Conservation (phyloP, 2,113 vertebrate genomes). For the Podilymbus podiceps region DNA sequence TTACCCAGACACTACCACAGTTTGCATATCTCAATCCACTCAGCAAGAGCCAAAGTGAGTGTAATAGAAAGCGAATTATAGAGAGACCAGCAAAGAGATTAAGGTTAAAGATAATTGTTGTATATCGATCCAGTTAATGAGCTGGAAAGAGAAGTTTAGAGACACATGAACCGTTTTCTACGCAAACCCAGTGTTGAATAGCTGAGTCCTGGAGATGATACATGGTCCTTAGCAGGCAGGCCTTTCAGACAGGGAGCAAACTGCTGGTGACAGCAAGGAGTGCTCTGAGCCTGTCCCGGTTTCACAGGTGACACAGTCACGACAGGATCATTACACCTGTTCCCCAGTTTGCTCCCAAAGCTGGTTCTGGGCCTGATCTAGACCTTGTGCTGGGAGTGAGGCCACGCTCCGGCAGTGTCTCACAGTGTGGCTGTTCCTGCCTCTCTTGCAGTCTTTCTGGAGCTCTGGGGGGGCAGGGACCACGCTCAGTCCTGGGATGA, state of each 20-base stretch:
- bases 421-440: background rate
- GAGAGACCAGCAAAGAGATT: background rate
- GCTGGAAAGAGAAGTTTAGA: slow-evolving; percentile 46
- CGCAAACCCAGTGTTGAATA: background rate
- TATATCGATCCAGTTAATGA: slow-evolving; percentile 27
- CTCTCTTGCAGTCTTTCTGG: background rate
- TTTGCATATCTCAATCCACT: background rate
- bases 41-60: background rate
- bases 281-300: background rate
- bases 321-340: background rate
- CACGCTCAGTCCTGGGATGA: background rate
- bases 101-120: slow-evolving; percentile 36
- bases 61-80: background rate
- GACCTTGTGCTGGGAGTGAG: background rate
- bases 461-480: background rate
- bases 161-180: background rate
- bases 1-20: background rate
- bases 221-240: background rate
- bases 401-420: too few relatives aligned
- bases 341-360: background rate
- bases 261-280: background rate
- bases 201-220: background rate
- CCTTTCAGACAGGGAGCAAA: background rate
- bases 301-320: background rate
- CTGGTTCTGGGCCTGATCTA: background rate